phyloP scores from a whole-genome alignment of 2,797 vertebrate species.

The Hippoglossus hippoglossus region DNA sequence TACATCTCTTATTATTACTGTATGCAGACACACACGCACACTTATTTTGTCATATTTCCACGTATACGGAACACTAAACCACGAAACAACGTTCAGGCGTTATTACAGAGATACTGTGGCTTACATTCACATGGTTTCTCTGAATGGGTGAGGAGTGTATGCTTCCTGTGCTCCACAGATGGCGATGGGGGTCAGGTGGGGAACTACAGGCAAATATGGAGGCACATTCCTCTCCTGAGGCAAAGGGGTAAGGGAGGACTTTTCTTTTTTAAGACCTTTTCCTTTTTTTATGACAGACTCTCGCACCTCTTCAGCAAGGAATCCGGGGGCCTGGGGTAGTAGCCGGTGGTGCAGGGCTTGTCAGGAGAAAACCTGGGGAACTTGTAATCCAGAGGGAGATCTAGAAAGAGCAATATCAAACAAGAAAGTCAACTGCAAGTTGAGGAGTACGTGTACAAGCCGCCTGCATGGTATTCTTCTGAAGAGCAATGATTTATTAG shows the following conservation, averaged over 20 bases:
- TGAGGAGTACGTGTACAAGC: neutral
- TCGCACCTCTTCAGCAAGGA: constrained; percentile 85
- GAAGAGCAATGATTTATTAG: neutral
- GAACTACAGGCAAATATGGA: constrained; percentile 70
- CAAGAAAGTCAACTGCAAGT: constrained; percentile 15
- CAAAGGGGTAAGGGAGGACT: constrained; percentile 59
- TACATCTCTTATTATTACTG: constrained; percentile 50
- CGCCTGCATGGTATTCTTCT: neutral
- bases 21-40: constrained; percentile 54
- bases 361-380: constrained; percentile 92
- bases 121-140: constrained; percentile 82
- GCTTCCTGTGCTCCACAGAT: constrained; percentile 62
- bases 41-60: constrained; percentile 67
- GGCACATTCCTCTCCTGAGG: constrained; percentile 77
- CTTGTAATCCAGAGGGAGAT: constrained; percentile 94
- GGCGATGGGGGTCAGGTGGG: constrained; percentile 52
- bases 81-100: constrained; percentile 68
- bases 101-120: constrained; percentile 69
- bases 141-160: constrained; percentile 59
- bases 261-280: constrained; percentile 17
- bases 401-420: constrained; percentile 71
- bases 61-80: constrained; percentile 70
- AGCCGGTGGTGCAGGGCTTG: constrained; percentile 89
- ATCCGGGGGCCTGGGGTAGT: constrained; percentile 91
- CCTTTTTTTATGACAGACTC: constrained; percentile 59